Percentiles rank a stretch among this genome's conserved stretches.
Evolutionary conservation across 2,888 invertebrate species (phyloP).

Genomic region (Dryadula phaetusa): DNA sequence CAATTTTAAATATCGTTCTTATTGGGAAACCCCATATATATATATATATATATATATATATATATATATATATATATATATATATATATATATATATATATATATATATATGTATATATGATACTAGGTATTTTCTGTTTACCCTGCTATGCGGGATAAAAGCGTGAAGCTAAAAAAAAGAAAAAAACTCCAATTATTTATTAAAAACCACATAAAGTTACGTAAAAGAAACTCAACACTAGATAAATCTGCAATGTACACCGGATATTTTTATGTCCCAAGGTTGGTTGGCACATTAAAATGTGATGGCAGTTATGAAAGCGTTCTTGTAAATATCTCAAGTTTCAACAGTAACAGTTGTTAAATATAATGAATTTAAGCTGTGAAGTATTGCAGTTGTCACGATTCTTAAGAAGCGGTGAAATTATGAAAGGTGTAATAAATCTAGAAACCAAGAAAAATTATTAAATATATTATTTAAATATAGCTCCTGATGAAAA

Average conservation of each 20-base stretch:
- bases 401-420: slow-evolving; percentile 68
- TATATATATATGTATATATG: too few species aligned
- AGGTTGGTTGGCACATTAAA: slow-evolving; percentile 39
- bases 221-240: slow-evolving; percentile 29
- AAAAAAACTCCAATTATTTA: too few species aligned
- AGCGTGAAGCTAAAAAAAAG: too few species aligned
- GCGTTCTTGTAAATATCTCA: slow-evolving; percentile 39
- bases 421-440: slow-evolving; percentile 36
- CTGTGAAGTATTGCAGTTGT: slow-evolving; percentile 65
- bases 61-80: too few species aligned
- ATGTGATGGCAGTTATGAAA: slow-evolving; percentile 41
- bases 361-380: slow-evolving; percentile 59
- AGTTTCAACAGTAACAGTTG: slow-evolving; percentile 47
- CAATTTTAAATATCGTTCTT: too few species aligned
- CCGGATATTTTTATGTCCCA: slow-evolving; percentile 40
- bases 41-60: too few species aligned
- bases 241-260: slow-evolving; percentile 31
- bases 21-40: too few species aligned
- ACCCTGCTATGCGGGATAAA: too few species aligned
- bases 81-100: too few species aligned
- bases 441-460: not conserved
- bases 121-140: too few species aligned
- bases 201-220: slow-evolving; percentile 25
- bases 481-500: too few species aligned
- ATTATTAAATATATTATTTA: too few species aligned